Conservation (phyloP, 2,113 vertebrate genomes). For the Notiomystis cincta region DNA sequence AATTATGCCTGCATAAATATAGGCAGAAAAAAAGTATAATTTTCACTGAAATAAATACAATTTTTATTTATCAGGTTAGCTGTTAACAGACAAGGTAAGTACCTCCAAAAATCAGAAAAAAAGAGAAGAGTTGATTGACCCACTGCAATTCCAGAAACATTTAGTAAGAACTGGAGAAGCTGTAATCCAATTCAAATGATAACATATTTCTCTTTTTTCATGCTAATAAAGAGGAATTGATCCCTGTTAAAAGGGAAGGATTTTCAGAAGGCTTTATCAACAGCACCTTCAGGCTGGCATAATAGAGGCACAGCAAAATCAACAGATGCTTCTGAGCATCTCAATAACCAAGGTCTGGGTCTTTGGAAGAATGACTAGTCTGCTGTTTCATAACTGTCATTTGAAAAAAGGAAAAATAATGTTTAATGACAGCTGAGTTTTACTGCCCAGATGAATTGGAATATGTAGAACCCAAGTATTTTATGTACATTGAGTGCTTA, state of each 20-base stretch:
- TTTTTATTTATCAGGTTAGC: background rate
- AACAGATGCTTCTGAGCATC: slow-evolving; percentile 28
- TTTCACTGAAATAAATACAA: background rate
- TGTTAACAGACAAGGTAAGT: background rate
- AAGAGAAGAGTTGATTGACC: background rate
- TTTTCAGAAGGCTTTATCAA: background rate
- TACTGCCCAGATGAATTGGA: background rate
- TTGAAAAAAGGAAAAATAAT: background rate
- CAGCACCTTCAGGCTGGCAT: slow-evolving; percentile 13
- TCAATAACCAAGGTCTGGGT: background rate
- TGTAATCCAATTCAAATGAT: background rate
- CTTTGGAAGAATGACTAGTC: background rate
- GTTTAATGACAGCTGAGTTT: slow-evolving; percentile 6
- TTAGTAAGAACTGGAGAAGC: background rate
- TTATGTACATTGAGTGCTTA: background rate
- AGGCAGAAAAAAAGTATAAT: background rate
- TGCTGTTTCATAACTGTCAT: slow-evolving; percentile 16
- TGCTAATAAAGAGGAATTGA: slow-evolving; percentile 8
- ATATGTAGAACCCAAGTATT: background rate
- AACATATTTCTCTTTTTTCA: background rate
- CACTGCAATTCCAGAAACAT: background rate
- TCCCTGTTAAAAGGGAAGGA: background rate
- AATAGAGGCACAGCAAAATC: slow-evolving; percentile 11
- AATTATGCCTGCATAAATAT: background rate
- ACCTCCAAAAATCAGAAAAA: background rate